Conservation (phyloP, 2,797 vertebrate species). For the Thunnus albacares region DNA sequence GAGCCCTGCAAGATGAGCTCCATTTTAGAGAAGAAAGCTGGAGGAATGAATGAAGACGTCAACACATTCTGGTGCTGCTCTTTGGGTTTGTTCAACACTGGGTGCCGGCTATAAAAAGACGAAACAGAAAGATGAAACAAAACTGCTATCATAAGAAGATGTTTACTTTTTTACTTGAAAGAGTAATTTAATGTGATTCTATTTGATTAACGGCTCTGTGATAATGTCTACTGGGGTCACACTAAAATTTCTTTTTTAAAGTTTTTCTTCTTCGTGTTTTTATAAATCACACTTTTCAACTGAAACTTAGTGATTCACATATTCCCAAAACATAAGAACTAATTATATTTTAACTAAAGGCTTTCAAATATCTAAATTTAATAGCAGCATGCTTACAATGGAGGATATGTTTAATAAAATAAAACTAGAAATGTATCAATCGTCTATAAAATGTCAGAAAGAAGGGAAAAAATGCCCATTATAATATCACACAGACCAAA, state of each 20-base stretch:
- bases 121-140: background rate
- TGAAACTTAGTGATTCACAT: background rate
- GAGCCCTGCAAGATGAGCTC: conserved; percentile 49
- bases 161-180: no score
- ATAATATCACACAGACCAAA: no score
- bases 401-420: background rate
- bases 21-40: conserved; percentile 60
- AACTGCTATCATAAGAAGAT: background rate
- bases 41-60: conserved; percentile 15
- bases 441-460: background rate
- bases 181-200: background rate
- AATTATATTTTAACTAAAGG: background rate
- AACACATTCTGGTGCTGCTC: conserved; percentile 36
- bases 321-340: background rate
- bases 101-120: background rate
- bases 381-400: background rate
- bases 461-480: no score
- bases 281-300: conserved; percentile 6
- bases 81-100: conserved; percentile 27
- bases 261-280: background rate
- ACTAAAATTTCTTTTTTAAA: background rate
- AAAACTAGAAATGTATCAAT: background rate
- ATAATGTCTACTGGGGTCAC: background rate
- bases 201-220: conserved; percentile 7
- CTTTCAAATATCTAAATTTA: background rate